These are phyloP conservation scores for Callipepla squamata DNA, from an alignment of 2,113 vertebrate species.

Conservation along the genomic window DNA sequence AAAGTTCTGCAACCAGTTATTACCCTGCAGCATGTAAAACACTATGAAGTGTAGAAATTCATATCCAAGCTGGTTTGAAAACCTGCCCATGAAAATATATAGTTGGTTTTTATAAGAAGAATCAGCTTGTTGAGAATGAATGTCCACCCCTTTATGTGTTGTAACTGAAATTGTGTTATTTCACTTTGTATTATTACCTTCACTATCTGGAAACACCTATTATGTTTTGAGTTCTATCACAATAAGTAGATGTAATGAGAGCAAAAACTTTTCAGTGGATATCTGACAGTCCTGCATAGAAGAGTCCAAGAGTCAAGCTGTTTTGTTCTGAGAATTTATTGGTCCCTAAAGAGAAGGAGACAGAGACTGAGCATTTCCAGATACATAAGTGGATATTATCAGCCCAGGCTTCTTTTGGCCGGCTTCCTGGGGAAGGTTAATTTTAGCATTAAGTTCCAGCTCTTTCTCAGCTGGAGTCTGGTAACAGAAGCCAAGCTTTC, in stretches of 20 bases:
- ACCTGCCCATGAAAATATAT: not conserved
- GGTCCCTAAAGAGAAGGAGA: constrained; percentile 45
- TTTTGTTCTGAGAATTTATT: constrained; percentile 54
- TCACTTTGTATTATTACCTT: not conserved
- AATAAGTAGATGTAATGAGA: constrained; percentile 4
- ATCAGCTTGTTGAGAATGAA: not conserved
- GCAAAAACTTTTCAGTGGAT: constrained; percentile 17
- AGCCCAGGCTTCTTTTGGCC: constrained; percentile 65
- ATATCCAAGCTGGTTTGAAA: not conserved
- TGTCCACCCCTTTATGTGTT: not conserved
- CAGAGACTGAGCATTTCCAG: constrained; percentile 70
- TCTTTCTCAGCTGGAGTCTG: constrained; percentile 67
- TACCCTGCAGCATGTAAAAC: not conserved
- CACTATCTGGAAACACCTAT: constrained; percentile 5
- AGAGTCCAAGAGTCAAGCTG: constrained; percentile 56
- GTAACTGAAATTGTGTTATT: not conserved
- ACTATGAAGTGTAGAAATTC: not conserved
- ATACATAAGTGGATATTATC: constrained; percentile 69
- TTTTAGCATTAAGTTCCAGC: constrained; percentile 69
- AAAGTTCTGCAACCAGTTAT: not conserved
- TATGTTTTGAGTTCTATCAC: constrained; percentile 1
- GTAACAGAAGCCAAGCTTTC: constrained; percentile 56
- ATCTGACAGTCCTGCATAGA: constrained; percentile 11
- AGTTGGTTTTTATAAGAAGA: not conserved
- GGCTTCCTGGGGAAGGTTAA: constrained; percentile 66